Conservation (phyloP, 1,140 invertebrate species). For the Musca domestica region DNA sequence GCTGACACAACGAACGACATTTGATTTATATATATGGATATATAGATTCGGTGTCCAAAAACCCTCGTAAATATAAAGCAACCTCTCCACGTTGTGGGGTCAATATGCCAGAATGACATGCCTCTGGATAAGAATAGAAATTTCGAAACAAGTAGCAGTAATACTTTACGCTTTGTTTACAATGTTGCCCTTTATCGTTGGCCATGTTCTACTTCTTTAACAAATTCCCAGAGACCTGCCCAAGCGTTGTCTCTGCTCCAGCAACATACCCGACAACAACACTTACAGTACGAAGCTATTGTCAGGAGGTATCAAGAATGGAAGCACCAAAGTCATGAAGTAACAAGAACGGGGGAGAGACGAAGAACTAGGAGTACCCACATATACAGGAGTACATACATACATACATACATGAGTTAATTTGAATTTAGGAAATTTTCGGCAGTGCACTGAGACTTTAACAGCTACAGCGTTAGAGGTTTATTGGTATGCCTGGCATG, state of each 20-base stretch:
- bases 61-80: no score
- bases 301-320: neutral
- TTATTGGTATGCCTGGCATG: no score
- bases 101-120: no score
- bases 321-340: neutral
- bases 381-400: neutral
- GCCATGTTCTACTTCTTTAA: neutral
- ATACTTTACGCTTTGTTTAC: no score
- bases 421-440: constrained; percentile 9
- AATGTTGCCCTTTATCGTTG: no score
- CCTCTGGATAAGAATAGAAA: no score
- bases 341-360: neutral
- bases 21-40: no score
- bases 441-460: constrained; percentile 8
- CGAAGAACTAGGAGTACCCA: neutral
- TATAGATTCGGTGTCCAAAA: no score
- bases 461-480: neutral
- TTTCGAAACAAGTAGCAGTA: no score
- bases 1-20: no score
- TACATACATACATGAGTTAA: constrained; percentile 3
- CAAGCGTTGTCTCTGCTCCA: neutral
- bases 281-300: neutral
- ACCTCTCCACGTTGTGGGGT: no score
- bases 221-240: neutral
- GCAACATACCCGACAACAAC: neutral